Evolutionary conservation across 2,113 vertebrate species (phyloP).

Genomic region (Coptodon bakossiorum): DNA sequence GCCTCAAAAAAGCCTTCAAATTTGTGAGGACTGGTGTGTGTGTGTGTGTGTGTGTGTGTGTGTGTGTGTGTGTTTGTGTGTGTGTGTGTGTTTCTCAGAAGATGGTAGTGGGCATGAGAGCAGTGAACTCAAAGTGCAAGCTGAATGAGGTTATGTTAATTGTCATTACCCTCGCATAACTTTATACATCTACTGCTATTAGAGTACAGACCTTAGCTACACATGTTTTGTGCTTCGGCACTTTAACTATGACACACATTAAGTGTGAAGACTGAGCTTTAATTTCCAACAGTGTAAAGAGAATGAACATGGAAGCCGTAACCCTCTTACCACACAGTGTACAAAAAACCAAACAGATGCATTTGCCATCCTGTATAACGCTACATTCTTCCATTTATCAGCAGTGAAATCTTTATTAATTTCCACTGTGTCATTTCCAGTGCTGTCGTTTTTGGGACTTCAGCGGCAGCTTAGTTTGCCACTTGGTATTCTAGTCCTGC

Average conservation of each 20-base stretch:
- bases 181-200: background rate
- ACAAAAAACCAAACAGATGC: background rate
- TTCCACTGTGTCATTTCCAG: background rate
- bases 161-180: background rate
- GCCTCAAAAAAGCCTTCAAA: no score
- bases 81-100: background rate
- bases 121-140: background rate
- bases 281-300: background rate
- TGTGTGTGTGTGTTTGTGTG: background rate
- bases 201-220: background rate
- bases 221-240: background rate
- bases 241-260: background rate
- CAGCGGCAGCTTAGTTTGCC: background rate
- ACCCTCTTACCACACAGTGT: background rate
- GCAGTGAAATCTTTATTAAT: background rate
- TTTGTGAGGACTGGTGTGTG: no score
- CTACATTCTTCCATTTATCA: background rate
- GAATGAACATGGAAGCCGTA: background rate
- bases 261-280: background rate
- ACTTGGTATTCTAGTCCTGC: background rate
- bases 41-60: no score
- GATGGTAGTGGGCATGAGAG: background rate
- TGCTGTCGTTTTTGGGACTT: background rate
- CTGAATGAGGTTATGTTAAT: background rate
- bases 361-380: background rate